Evolutionary conservation across 2,888 invertebrate genomes (phyloP).

Genomic region (Bugula neritina): DNA sequence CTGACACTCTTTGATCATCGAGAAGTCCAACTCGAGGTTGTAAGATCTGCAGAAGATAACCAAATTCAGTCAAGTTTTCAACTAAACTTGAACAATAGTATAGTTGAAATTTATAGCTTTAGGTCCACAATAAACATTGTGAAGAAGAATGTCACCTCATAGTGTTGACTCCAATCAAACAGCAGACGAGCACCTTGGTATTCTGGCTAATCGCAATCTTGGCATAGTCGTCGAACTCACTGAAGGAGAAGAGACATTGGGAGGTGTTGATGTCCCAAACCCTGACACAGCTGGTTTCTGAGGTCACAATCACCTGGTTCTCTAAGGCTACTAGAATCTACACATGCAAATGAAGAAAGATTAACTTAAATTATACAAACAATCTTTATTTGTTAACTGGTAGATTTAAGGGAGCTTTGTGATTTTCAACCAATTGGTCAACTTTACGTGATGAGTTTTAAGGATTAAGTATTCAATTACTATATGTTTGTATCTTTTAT

Average conservation of each 20-base stretch:
- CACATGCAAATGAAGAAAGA: background rate
- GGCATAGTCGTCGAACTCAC: constrained; percentile 43
- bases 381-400: no score
- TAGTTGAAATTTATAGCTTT: no score
- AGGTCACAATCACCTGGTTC: constrained; percentile 40
- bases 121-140: no score
- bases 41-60: constrained; percentile 9
- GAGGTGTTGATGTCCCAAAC: constrained; percentile 41
- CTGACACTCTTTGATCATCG: constrained; percentile 10
- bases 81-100: no score
- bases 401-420: no score
- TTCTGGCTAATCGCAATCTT: constrained; percentile 40
- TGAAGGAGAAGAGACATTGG: constrained; percentile 35
- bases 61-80: no score
- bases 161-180: constrained; percentile 44
- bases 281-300: constrained; percentile 39
- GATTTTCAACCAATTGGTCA: no score
- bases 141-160: no score
- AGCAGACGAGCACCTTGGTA: constrained; percentile 40
- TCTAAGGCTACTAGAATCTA: constrained; percentile 26
- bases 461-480: no score
- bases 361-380: no score
- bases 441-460: no score
- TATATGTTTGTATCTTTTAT: no score
- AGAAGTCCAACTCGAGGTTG: constrained; percentile 31